These are phyloP conservation scores for Poliocrania exsul DNA, from an alignment of 2,797 vertebrate genomes.

Conservation along the genomic window DNA sequence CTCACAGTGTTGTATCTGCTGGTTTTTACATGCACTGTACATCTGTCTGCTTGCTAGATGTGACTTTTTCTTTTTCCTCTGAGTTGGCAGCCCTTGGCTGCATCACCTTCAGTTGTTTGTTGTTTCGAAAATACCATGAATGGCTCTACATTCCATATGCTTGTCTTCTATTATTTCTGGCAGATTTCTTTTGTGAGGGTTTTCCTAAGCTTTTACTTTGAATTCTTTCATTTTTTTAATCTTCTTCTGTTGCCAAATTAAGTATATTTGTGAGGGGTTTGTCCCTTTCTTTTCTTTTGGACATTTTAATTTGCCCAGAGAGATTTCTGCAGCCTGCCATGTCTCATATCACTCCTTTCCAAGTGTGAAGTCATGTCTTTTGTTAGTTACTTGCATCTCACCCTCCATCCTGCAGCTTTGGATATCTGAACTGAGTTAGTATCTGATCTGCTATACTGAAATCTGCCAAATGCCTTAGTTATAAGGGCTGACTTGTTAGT, in stretches of 20 bases:
- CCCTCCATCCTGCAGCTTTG: background rate
- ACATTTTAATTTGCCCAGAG: background rate
- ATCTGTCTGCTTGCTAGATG: background rate
- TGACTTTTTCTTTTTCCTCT: background rate
- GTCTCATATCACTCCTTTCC: background rate
- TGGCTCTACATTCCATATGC: background rate
- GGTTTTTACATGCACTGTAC: background rate
- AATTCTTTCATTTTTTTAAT: background rate
- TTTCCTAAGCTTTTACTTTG: background rate
- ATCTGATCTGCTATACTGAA: constrained; percentile 22
- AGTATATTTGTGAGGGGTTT: background rate
- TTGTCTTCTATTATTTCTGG: background rate
- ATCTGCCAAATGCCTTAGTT: constrained; percentile 30
- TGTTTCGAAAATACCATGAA: background rate
- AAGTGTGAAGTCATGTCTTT: background rate
- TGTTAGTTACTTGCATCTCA: background rate
- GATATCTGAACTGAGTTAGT: background rate
- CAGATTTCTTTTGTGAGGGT: background rate
- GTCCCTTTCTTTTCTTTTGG: background rate
- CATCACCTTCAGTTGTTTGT: background rate
- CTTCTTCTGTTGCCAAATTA: background rate
- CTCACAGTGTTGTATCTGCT: background rate
- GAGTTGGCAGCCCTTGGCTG: background rate
- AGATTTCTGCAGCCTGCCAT: background rate
- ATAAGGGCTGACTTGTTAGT: constrained; percentile 2